Evolutionary conservation across 1,140 invertebrate genomes (phyloP).

Genomic region (Bombus vancouverensis): DNA sequence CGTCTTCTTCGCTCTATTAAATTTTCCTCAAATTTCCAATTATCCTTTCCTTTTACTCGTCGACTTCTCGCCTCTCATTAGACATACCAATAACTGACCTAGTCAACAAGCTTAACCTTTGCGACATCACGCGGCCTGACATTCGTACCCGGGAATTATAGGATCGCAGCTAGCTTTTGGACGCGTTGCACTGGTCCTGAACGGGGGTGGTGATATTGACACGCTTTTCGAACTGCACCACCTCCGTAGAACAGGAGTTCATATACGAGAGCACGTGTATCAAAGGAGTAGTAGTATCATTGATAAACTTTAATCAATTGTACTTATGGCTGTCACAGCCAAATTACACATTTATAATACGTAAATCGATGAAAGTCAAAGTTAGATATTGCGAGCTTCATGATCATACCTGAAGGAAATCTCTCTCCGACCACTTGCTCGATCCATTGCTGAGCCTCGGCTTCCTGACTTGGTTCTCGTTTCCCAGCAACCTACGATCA

Average conservation of each 20-base stretch:
- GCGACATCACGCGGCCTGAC: slow-evolving; percentile 77
- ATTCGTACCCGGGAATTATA: slow-evolving; percentile 76
- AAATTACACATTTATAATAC: background rate
- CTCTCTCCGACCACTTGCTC: slow-evolving; percentile 92
- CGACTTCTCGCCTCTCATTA: background rate
- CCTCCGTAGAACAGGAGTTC: slow-evolving; percentile 75
- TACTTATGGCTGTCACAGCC: accelerated
- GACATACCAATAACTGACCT: slow-evolving; percentile 61
- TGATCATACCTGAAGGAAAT: slow-evolving; percentile 88
- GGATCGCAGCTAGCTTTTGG: slow-evolving; percentile 42
- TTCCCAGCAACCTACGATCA: slow-evolving; percentile 91
- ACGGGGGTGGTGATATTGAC: slow-evolving; percentile 72
- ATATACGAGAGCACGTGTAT: slow-evolving; percentile 49
- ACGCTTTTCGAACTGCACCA: slow-evolving; percentile 75
- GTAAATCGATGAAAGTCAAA: background rate
- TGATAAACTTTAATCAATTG: slow-evolving; percentile 9
- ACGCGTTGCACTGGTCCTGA: slow-evolving; percentile 38
- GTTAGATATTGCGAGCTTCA: background rate
- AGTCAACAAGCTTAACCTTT: slow-evolving; percentile 76
- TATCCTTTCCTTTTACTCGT: background rate
- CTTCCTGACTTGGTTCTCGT: slow-evolving; percentile 93
- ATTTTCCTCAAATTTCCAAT: background rate
- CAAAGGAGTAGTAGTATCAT: slow-evolving; percentile 8
- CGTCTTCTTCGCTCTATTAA: background rate
- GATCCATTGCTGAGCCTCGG: slow-evolving; percentile 95